Conservation (phyloP, 1,140 invertebrate genomes). For the Drosophila grimshawi region DNA sequence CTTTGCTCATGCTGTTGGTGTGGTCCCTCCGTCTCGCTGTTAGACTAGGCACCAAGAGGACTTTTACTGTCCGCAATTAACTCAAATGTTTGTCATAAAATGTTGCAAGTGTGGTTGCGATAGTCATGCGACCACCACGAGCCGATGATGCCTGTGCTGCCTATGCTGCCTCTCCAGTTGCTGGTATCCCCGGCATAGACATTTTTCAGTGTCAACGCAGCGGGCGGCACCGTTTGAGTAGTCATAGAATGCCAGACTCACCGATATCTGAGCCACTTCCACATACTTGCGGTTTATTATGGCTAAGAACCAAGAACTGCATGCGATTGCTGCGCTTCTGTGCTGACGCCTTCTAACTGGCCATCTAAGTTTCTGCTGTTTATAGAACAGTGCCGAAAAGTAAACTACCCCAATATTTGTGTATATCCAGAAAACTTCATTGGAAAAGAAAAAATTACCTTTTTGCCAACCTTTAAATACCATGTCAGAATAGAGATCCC, state of each 20-base stretch:
- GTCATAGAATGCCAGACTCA: constrained; percentile 22
- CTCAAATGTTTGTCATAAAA: constrained; percentile 81
- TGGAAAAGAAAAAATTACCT: too few relatives aligned
- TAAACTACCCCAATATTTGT: neutral
- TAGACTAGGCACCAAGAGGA: constrained; percentile 2
- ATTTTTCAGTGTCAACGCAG: constrained; percentile 78
- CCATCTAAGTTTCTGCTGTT: neutral
- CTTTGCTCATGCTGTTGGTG: constrained; percentile 52
- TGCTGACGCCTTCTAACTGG: neutral
- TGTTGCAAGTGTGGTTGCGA: constrained; percentile 58
- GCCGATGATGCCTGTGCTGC: neutral
- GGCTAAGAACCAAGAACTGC: constrained; percentile 55
- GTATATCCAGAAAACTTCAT: neutral
- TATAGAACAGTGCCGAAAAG: neutral
- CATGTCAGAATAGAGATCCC: too few relatives aligned
- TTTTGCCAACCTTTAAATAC: too few relatives aligned
- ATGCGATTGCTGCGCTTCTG: neutral
- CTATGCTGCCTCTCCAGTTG: neutral
- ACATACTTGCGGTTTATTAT: constrained; percentile 56
- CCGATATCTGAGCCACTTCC: constrained; percentile 55
- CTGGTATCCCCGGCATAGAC: constrained; percentile 40
- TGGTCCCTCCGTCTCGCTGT: constrained; percentile 40
- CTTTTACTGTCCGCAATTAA: constrained; percentile 72
- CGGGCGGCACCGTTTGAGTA: constrained; percentile 70
- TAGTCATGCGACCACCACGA: constrained; percentile 44